These are phyloP conservation scores for Penelope pileata DNA, from an alignment of 2,113 vertebrate genomes.

Conservation along the genomic window DNA sequence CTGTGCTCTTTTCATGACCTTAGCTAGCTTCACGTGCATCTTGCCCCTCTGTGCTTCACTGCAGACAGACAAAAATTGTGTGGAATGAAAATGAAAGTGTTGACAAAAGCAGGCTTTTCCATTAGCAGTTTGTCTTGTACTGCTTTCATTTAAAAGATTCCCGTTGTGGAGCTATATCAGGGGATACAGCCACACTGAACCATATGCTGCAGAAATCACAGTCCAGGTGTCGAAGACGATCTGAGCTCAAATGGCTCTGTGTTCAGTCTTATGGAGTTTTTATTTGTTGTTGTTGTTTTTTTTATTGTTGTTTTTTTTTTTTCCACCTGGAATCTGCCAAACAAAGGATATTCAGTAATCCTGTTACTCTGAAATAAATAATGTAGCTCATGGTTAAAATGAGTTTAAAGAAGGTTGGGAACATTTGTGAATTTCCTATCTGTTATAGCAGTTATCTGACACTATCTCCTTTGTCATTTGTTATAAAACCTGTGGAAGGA, in stretches of 20 bases:
- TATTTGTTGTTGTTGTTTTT: background rate
- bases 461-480: background rate
- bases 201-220: background rate
- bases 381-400: background rate
- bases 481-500: background rate
- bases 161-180: background rate
- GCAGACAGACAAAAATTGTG: fast-evolving
- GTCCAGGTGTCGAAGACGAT: background rate
- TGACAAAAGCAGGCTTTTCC: background rate
- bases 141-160: background rate
- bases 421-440: background rate
- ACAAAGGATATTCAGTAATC: background rate
- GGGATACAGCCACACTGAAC: background rate
- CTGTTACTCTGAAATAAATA: background rate
- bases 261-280: background rate
- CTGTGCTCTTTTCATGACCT: background rate
- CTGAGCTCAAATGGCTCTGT: background rate
- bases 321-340: background rate
- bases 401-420: background rate
- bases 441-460: slow-evolving; percentile 10
- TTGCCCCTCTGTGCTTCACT: background rate
- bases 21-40: background rate
- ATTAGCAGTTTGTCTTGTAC: background rate
- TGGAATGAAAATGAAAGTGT: fast-evolving
- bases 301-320: background rate